Base-by-base conservation (phyloP, 2,888 invertebrate genomes). In the Aporophyla nigra region DNA sequence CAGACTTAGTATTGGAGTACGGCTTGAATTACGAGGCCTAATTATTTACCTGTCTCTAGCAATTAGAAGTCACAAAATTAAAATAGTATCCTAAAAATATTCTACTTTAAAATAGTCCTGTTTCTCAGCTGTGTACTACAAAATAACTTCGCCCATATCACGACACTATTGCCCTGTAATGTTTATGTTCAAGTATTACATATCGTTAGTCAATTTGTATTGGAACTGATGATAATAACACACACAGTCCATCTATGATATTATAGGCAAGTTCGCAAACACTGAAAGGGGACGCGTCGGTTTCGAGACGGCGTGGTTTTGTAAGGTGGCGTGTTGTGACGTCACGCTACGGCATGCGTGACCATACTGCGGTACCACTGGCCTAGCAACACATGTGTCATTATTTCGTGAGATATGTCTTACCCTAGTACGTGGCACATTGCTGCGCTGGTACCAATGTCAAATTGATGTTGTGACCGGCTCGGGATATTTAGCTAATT, bases 301-400 rank as follows among this genome's bases (percentile, higher is more conserved):
- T 86, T 86, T 87, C 78, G 88, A 77, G 88, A 86, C 88, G 77
- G 56, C 77, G 87, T 67, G 75, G 46, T 74, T 80, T 73, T 65
- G 80, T 74, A 84, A 84, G 86, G 79, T 80, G 86, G 86, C 81
- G 88, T 85, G 78, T 83, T 61, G 76, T 87, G 87, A 84, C 81
- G 84, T 82, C 77, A 76, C 70, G 7, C 21, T 81, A 70, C 80
- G 80, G 53, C 79, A 40, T 61, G 71, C 67, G 72, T 46, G 49
- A 61, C 24, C 58, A n/a, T 27, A 56, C 62, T n/a, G 24, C 40
- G 33, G 21, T 21, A 19, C 21, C 16, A 40, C 56, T 43, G 9
- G 33, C 33, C 14, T 33, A 27, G 27, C 51, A 5, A 6, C 16
- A 59, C 21, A 6, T 24, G 4, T 21, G 51, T 21, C 68, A 53